Evolutionary conservation across 2,797 vertebrate species (phyloP).

Genomic region (Tachyglossus aculeatus): DNA sequence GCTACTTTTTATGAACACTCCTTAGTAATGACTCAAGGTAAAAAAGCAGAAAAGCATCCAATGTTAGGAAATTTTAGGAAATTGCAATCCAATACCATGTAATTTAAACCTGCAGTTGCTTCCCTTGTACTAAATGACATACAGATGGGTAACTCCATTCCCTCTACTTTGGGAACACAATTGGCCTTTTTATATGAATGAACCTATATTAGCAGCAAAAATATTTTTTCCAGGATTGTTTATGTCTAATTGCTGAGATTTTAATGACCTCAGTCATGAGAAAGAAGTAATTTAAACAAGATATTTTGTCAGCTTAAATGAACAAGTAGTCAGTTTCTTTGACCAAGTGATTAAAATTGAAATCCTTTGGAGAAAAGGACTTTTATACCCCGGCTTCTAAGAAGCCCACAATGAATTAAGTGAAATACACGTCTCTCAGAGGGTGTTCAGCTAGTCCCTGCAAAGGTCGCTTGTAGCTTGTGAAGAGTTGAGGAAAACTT

Average conservation of each 20-base stretch:
- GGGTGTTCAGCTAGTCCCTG: neutral
- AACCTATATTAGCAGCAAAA: slow-evolving; percentile 67
- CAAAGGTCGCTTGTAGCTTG: neutral
- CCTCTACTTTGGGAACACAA: slow-evolving; percentile 75
- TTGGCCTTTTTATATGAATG: slow-evolving; percentile 78
- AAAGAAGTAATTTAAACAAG: slow-evolving; percentile 39
- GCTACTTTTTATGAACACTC: slow-evolving; percentile 81
- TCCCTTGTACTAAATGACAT: slow-evolving; percentile 86
- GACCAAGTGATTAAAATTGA: slow-evolving; percentile 17
- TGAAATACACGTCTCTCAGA: neutral
- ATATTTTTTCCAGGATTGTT: slow-evolving; percentile 66
- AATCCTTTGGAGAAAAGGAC: slow-evolving; percentile 1
- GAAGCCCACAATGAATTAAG: neutral
- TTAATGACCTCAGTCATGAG: slow-evolving; percentile 67
- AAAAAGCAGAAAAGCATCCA: slow-evolving; percentile 82
- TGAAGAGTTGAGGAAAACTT: neutral
- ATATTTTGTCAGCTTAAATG: slow-evolving; percentile 61
- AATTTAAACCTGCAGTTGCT: slow-evolving; percentile 88
- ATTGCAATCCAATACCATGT: slow-evolving; percentile 88
- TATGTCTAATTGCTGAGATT: slow-evolving; percentile 71
- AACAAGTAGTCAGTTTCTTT: slow-evolving; percentile 40
- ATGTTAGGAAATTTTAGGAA: slow-evolving; percentile 88
- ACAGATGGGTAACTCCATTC: slow-evolving; percentile 84
- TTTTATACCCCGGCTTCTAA: neutral
- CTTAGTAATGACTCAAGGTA: slow-evolving; percentile 81